Conservation (phyloP, 2,797 vertebrate species). For the Rhinoraja longicauda region DNA sequence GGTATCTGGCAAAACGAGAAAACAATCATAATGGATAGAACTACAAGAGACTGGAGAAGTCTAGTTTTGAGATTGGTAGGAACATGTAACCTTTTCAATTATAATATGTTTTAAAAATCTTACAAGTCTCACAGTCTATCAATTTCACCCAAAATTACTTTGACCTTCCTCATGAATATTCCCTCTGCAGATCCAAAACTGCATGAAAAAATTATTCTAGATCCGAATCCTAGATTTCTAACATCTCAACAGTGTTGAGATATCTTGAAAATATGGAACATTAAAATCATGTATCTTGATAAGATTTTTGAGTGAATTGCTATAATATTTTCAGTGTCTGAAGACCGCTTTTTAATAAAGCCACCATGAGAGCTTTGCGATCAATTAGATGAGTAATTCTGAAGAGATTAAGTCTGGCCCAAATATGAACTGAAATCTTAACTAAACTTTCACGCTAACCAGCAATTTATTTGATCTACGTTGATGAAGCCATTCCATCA, state of each 20-base stretch:
- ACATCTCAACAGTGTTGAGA: background rate
- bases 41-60: background rate
- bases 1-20: background rate
- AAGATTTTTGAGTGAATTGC: background rate
- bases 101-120: background rate
- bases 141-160: background rate
- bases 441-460: background rate
- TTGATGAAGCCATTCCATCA: background rate
- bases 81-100: background rate
- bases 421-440: background rate
- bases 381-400: background rate
- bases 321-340: background rate
- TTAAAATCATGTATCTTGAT: background rate
- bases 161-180: background rate
- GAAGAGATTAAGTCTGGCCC: slow-evolving; percentile 17
- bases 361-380: background rate
- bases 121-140: background rate
- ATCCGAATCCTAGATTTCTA: background rate
- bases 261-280: background rate
- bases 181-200: background rate
- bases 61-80: background rate
- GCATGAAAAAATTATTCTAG: background rate
- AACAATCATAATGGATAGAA: background rate
- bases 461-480: slow-evolving; percentile 5
- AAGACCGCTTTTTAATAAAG: background rate